Evolutionary conservation across 2,113 vertebrate genomes (phyloP).

Genomic region (Guaruba guarouba): DNA sequence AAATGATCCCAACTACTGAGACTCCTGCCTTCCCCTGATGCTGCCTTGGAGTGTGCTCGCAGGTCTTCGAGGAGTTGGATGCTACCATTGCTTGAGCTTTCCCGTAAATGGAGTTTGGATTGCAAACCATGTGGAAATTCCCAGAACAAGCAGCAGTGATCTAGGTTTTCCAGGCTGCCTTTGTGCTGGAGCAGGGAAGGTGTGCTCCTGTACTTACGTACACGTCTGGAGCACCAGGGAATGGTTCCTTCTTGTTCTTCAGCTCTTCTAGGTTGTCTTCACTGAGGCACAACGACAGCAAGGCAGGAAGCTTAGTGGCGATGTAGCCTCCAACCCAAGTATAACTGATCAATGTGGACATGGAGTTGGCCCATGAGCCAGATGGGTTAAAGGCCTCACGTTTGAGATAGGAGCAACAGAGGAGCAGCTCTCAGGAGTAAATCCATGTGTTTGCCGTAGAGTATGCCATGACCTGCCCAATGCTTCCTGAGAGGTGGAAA

Average conservation of each 20-base stretch:
- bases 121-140: neutral
- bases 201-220: neutral
- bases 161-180: neutral
- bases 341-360: neutral
- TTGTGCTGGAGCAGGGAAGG: neutral
- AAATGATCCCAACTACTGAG: neutral
- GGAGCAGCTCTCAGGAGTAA: neutral
- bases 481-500: neutral
- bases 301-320: neutral
- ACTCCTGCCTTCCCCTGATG: neutral
- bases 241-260: neutral
- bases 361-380: neutral
- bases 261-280: neutral
- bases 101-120: neutral
- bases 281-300: neutral
- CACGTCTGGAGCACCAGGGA: neutral
- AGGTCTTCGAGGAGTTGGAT: neutral
- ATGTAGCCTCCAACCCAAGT: neutral
- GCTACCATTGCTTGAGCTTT: neutral
- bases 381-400: neutral
- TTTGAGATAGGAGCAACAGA: neutral
- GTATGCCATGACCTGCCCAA: rapidly evolving
- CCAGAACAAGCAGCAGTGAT: neutral
- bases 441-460: neutral
- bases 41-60: neutral